Evolutionary conservation across 2,797 vertebrate species (phyloP), one percentile per base, ranked within the genome.

Genomic region (Hybognathus amarus): DNA sequence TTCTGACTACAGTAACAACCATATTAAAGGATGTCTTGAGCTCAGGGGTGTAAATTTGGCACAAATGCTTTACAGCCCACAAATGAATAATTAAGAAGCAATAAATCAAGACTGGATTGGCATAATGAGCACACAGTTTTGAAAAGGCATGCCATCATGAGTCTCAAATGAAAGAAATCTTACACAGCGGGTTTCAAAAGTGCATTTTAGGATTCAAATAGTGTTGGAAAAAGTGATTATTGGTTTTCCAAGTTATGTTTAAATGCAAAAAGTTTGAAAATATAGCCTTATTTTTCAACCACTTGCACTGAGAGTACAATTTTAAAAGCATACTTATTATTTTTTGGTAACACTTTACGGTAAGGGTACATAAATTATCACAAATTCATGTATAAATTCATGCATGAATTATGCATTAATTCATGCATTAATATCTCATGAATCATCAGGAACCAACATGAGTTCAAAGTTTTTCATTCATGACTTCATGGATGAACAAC

Each of bases 81-180:
- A 80, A 73, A 90, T 89, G 85, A 90, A 90, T 90, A 88, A 89
- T 90, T 90, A 89, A 89, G 76, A 85, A 85, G 84, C 81, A 87
- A 89, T 90, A 89, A 88, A 90, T 89, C 89, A 89, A 79, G 79
- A 82, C 78, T 73, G 76, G 73, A 89, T 88, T 85, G 83, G 81
- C 50, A 69, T 89, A 88, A 89, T 89, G 88, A 88, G 88, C 77
- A 69, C 81, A 83, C 56, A 42, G 83, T 73, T 88, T 75, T 88
- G 82, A 87, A 73, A 80, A 80, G 66, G 15, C 68, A 71, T 69
- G 76, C 47, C 83, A 76, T 71, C 59, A n/a, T 64, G 52, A 78
- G 64, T 82, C 30, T 83, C 17, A 79, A 70, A 30, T 6, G n/a
- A 70, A 70, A 71, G 6, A 79, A 56, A 56, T 76, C 70, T 67